Evolutionary conservation across 37 sponge, comb jelly and placozoan genomes (phyloP).

Genomic region (Diacarnus erythraeanus): DNA sequence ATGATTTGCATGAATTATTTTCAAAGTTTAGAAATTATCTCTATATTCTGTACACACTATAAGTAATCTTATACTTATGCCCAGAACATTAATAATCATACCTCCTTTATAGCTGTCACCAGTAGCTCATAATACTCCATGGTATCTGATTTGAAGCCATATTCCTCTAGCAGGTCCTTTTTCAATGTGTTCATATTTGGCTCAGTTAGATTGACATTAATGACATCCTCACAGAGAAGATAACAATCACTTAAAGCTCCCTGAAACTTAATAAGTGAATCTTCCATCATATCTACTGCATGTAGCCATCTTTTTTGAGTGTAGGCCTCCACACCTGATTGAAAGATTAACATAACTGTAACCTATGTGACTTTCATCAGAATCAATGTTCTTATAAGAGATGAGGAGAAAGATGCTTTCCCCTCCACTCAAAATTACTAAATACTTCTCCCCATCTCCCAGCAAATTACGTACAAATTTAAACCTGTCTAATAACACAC

Average conservation of each 20-base stretch:
- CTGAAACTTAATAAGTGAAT: slow-evolving; percentile 18
- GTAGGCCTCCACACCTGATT: slow-evolving; percentile 33
- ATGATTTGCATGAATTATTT: neutral
- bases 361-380: too few species aligned
- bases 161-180: slow-evolving; percentile 12
- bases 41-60: too few species aligned
- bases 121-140: slow-evolving; percentile 61
- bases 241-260: slow-evolving; percentile 40
- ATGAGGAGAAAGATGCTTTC: too few species aligned
- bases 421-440: too few species aligned
- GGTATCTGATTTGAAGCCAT: slow-evolving; percentile 16
- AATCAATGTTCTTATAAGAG: too few species aligned
- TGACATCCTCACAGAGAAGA: slow-evolving; percentile 62
- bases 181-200: slow-evolving; percentile 21
- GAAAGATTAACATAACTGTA: neutral
- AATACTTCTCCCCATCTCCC: too few species aligned
- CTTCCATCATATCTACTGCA: slow-evolving; percentile 41
- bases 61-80: neutral
- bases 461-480: too few species aligned
- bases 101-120: slow-evolving; percentile 14
- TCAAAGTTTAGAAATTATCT: too few species aligned
- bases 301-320: slow-evolving; percentile 32
- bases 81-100: too few species aligned
- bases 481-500: neutral
- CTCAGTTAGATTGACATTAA: slow-evolving; percentile 46